Base-by-base conservation (phyloP, 2,888 invertebrate species). In the Chrysina gloriosa region DNA sequence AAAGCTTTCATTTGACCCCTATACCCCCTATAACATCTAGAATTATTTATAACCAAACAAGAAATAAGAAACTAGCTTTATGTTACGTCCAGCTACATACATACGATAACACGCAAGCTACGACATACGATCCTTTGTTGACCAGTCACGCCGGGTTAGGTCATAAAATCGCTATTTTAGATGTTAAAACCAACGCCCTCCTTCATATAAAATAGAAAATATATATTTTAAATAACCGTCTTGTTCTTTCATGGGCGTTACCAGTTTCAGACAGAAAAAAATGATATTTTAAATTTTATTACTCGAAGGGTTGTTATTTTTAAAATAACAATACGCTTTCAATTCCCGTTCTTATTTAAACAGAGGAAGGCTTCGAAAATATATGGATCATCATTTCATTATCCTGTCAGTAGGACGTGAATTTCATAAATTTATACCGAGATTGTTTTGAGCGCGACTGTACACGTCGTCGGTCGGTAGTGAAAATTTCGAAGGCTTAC, bases 41-140 rank as follows among this genome's bases (percentile, higher is more conserved):
- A n/a, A n/a, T n/a, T n/a, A n/a, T n/a, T n/a, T n/a, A n/a, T n/a
- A n/a, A n/a, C n/a, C n/a, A n/a, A n/a, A n/a, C n/a, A n/a, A n/a
- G n/a, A n/a, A 64, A 34, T 23, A 39, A 36, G 34, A 23, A 58
- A 58, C 39, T 23, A 36, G 16, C 36, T 9, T 58, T 19, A 16
- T 14, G 34, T 58, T 19, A 58, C 23, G 58, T 16, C 39, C 34
- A 19, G 19, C 14, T 47, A 14, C 36, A 11, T 36, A 36, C n/a
- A 11, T 36, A 11, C 14, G 14, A 36, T 36, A 36, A 36, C 36
- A 36, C 9, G n/a, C 29, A 3, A 29, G 4, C 14, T 36, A 3
- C 36, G n/a, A n/a, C n/a, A n/a, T n/a, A n/a, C 36, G n/a, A 7
- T n/a, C 9, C 11, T 36, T 36, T 36, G 2, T 36, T 36, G 9